Base-by-base conservation (phyloP, 2,888 invertebrate species). In the Sicus ferrugineus region DNA sequence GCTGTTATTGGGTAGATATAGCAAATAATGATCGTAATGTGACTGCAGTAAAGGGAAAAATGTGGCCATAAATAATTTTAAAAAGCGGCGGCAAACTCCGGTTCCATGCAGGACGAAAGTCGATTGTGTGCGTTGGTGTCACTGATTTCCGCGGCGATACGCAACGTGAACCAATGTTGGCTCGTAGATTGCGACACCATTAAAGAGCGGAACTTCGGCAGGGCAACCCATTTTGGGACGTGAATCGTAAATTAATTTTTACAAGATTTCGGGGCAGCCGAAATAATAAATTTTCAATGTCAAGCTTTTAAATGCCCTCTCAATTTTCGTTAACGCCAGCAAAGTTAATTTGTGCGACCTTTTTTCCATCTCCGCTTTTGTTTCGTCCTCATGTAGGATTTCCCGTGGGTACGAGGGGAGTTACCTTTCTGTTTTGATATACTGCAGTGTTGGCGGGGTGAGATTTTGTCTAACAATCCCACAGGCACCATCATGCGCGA, bases 21-120 rank as follows among this genome's bases (percentile, higher is more conserved):
- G 16, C 50, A 26, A 21, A 46, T 46, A 23, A 46, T 28, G 30
- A 1, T 19, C 63, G 48, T 50, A 63, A 63, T 50, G 50, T 63
- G 30, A 63, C 50, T 50, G 46, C 56, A 56, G 23, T 28, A 56
- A 56, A 56, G 56, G n/a, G n/a, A 56, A 56, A 42, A 72, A 65
- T 72, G 70, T 72, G 69, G 70, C 61, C 70, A 72, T 73, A 73
- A 73, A 73, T 73, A 72, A 70, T 68, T 70, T 73, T 67, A 72
- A 69, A 70, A 71, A 64, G 28, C 42, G 34, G 67, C n/a, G n/a
- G n/a, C n/a, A n/a, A n/a, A n/a, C n/a, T n/a, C n/a, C n/a, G n/a
- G n/a, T n/a, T n/a, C n/a, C n/a, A n/a, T n/a, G n/a, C n/a, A n/a
- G n/a, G n/a, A n/a, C 38, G 34, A 72, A 69, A 67, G 61, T 69